phyloP scores from a whole-genome alignment of 2,797 vertebrate genomes.

The Xiphorhynchus erythropygius region DNA sequence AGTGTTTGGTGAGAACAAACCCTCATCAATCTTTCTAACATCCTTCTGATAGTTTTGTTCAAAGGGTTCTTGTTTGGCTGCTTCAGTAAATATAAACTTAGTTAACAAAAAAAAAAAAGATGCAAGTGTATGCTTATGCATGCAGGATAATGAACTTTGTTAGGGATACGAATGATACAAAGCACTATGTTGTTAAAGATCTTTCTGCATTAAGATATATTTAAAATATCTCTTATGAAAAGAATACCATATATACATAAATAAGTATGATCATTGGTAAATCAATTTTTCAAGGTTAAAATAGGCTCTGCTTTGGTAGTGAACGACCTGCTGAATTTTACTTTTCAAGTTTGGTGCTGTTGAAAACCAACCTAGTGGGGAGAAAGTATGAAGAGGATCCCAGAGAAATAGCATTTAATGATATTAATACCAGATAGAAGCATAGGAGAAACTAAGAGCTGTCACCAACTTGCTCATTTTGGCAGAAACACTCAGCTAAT shows the following conservation, averaged over 20 bases:
- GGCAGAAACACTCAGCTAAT: slow-evolving; percentile 52
- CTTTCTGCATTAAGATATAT: not conserved
- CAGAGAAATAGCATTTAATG: not conserved
- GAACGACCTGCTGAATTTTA: not conserved
- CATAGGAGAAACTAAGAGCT: not conserved
- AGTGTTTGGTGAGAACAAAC: not conserved
- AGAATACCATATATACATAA: not conserved
- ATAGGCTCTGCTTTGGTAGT: not conserved
- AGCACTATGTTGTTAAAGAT: not conserved
- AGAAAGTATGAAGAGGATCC: not conserved
- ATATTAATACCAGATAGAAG: not conserved
- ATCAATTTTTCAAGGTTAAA: not conserved
- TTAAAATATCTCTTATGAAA: not conserved
- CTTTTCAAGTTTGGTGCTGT: not conserved
- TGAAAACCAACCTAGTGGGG: not conserved
- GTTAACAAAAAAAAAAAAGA: not conserved
- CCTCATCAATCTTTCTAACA: not conserved
- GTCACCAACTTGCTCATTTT: slow-evolving; percentile 11
- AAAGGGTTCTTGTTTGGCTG: not conserved
- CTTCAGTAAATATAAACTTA: not conserved
- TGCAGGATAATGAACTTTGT: not conserved
- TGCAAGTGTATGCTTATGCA: not conserved
- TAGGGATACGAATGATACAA: not conserved
- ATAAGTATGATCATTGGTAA: not conserved
- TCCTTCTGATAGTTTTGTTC: not conserved